Conservation (phyloP, 2,113 vertebrate species). For the Abramis brama region DNA sequence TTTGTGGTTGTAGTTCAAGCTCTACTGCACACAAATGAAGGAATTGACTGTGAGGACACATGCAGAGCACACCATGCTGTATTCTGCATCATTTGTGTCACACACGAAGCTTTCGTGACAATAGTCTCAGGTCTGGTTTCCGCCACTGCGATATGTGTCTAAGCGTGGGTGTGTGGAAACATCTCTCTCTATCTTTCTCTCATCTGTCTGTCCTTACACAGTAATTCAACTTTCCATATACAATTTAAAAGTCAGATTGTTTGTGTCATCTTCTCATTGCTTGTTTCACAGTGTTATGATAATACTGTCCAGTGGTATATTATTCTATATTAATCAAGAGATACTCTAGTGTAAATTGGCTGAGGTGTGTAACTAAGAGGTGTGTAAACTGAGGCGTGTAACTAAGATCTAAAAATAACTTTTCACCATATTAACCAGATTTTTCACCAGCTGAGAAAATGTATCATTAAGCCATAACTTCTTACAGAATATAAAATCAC, state of each 20-base stretch:
- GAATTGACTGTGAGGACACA: constrained; percentile 67
- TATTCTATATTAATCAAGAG: neutral
- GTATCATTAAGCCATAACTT: neutral
- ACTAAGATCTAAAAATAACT: neutral
- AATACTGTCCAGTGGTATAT: neutral
- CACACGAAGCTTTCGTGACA: constrained; percentile 69
- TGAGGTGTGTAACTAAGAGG: neutral
- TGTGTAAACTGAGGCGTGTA: neutral
- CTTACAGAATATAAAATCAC: neutral
- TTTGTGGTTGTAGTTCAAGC: constrained; percentile 79
- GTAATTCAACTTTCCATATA: neutral
- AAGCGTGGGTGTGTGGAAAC: constrained; percentile 54
- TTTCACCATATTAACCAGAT: neutral
- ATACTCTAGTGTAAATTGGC: neutral
- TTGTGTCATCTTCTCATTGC: neutral
- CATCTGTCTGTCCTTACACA: neutral
- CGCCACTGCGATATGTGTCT: constrained; percentile 55
- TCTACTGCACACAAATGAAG: constrained; percentile 74
- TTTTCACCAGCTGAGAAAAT: neutral
- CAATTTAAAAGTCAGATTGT: neutral
- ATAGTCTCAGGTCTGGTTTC: constrained; percentile 69
- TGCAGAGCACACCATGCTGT: constrained; percentile 48
- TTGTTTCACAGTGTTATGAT: neutral
- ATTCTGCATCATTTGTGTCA: constrained; percentile 65
- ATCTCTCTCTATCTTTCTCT: constrained; percentile 27